Base-by-base conservation (phyloP, 2,888 invertebrate species). In the Ectemnius cavifrons region DNA sequence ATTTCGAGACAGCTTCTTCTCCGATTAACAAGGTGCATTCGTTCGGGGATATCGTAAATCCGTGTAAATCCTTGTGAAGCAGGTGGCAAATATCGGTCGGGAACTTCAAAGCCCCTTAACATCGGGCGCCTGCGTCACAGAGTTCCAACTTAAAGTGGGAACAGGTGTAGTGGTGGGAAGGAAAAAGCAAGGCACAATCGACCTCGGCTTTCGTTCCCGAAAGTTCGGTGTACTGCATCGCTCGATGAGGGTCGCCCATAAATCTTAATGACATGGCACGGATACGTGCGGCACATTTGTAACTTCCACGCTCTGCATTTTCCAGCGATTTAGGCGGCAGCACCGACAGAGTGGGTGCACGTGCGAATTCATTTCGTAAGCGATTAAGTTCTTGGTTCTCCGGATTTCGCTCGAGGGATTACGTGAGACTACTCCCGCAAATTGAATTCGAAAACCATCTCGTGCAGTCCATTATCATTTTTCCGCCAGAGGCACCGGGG, bases 371-470 rank as follows among this genome's bases (percentile, higher is more conserved):
- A 46, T 77, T 66, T 61, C 57, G 56, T 52, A 66, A 59, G 45
- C 66, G 58, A 76, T 77, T 72, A 64, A 72, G 47, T 47, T 20
- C 20, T 16, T 27, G 46, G n/a, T 49, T 61, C 69, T 56, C 37
- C 60, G 69, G 63, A 58, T 76, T 69, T 76, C 57, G 60, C 6
- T 20, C 16, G 8, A 8, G 45, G 59, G 70, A 74, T 71, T 71
- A 71, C 63, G 5, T 16, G 23, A 62, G 64, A 61, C 62, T 66
- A 66, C 70, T 20, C 20, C 58, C 3, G 18, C 58, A 64, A 77
- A 72, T 77, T 76, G 77, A 72, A 77, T 76, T 69, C 63, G 37
- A 58, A 59, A 27, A 14, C 23, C 60, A 56, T 16, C 52, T 16
- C 16, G 52, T 52, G 2, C 52, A 13, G 52, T 16, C n/a, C 52